Conservation (phyloP, 1,140 invertebrate species). For the Euschistus heros region DNA sequence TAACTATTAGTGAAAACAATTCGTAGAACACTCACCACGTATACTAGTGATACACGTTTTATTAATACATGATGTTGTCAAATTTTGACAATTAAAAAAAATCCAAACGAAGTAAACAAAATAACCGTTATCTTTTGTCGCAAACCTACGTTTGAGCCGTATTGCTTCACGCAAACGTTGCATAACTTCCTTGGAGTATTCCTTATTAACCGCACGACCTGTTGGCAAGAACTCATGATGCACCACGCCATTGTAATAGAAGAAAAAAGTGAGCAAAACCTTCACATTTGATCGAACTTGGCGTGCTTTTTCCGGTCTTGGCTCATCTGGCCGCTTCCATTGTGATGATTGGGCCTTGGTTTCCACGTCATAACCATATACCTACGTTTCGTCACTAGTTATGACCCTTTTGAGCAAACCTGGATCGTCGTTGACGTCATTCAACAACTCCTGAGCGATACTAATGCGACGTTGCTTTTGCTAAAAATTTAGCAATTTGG, state of each 20-base stretch:
- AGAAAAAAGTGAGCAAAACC: constrained; percentile 20
- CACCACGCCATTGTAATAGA: not conserved
- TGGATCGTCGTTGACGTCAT: constrained; percentile 6
- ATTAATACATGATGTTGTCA: too few species aligned
- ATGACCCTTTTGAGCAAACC: constrained; percentile 23
- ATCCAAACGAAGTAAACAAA: too few species aligned
- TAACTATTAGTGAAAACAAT: too few species aligned
- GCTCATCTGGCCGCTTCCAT: constrained; percentile 16
- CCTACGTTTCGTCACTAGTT: constrained; percentile 30
- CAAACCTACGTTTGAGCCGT: too few species aligned
- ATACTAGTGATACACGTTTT: too few species aligned
- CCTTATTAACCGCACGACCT: too few species aligned
- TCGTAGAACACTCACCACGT: too few species aligned
- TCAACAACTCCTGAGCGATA: constrained; percentile 2
- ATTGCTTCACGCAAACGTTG: too few species aligned
- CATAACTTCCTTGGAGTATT: too few species aligned
- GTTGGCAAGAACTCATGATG: too few species aligned
- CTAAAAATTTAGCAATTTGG: constrained; percentile 3
- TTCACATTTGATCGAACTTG: constrained; percentile 28
- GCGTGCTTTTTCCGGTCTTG: constrained; percentile 23
- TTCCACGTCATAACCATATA: constrained; percentile 29
- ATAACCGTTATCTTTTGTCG: too few species aligned
- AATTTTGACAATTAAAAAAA: too few species aligned
- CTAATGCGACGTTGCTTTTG: not conserved
- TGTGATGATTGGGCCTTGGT: constrained; percentile 28